Percentiles rank a stretch among this genome's conserved stretches.
phyloP scores from a whole-genome alignment of 2,888 invertebrate genomes.

The Germaria angustata region DNA sequence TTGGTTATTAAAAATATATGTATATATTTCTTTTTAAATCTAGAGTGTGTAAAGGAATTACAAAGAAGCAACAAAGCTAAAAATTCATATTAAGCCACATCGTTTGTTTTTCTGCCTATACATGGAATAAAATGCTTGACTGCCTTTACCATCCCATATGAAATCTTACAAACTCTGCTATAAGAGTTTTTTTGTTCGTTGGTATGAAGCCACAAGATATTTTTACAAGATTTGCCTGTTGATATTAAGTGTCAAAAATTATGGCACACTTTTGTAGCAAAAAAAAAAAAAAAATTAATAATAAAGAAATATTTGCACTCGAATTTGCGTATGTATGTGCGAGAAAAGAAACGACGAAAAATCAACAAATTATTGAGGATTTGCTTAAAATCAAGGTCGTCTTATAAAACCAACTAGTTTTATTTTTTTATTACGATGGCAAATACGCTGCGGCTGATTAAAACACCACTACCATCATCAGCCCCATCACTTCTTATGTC shows the following conservation, averaged over 20 bases:
- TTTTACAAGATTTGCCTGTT: slow-evolving; percentile 52
- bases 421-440: slow-evolving; percentile 47
- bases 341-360: slow-evolving; percentile 9
- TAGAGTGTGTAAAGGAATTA: too few species aligned
- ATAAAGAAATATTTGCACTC: not conserved
- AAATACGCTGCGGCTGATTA: slow-evolving; percentile 39
- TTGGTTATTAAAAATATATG: too few species aligned
- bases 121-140: slow-evolving; percentile 15
- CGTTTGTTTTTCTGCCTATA: not conserved
- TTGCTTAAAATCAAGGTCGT: slow-evolving; percentile 65
- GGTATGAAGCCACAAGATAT: slow-evolving; percentile 11
- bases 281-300: slow-evolving; percentile 23
- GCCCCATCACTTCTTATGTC: not conserved
- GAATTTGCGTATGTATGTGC: not conserved
- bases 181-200: not conserved
- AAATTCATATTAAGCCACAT: slow-evolving; percentile 27
- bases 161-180: not conserved
- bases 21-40: too few species aligned
- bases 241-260: slow-evolving; percentile 61
- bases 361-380: slow-evolving; percentile 54
- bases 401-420: slow-evolving; percentile 66
- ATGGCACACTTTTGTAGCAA: slow-evolving; percentile 64
- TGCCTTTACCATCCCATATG: slow-evolving; percentile 12
- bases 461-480: slow-evolving; percentile 5
- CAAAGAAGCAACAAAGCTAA: not conserved